Evolutionary conservation across 2,797 vertebrate genomes (phyloP).

Genomic region (Coracias cyanogaster): DNA sequence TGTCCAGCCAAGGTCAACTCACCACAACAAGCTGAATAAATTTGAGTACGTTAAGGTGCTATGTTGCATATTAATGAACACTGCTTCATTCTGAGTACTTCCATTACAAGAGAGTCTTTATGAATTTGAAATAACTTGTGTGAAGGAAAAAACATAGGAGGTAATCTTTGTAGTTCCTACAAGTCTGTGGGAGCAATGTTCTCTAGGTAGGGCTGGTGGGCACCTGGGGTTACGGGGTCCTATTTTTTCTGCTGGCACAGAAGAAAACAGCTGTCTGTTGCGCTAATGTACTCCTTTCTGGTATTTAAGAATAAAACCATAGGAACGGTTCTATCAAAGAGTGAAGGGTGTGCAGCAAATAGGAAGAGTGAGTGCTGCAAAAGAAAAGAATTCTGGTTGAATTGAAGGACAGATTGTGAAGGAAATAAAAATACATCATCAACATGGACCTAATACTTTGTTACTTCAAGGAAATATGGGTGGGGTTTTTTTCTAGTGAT

Average conservation of each 20-base stretch:
- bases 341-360: not conserved
- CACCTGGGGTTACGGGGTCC: accelerated
- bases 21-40: not conserved
- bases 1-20: not conserved
- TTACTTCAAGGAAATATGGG: not conserved
- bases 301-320: not conserved
- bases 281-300: not conserved
- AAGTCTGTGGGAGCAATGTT: not conserved
- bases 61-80: not conserved
- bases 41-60: not conserved
- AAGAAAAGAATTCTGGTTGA: not conserved
- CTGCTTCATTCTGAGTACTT: not conserved
- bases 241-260: not conserved
- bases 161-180: not conserved
- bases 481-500: accelerated
- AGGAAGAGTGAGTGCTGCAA: not conserved
- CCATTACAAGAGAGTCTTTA: not conserved
- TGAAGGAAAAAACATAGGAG: not conserved
- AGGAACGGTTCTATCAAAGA: not conserved
- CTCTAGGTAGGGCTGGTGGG: not conserved
- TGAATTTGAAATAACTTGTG: not conserved
- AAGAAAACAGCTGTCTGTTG: not conserved
- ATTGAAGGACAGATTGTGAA: not conserved
- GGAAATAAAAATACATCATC: not conserved
- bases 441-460: not conserved